Conservation (phyloP, 2,113 vertebrate species). For the Sarotherodon lohbergeri region DNA sequence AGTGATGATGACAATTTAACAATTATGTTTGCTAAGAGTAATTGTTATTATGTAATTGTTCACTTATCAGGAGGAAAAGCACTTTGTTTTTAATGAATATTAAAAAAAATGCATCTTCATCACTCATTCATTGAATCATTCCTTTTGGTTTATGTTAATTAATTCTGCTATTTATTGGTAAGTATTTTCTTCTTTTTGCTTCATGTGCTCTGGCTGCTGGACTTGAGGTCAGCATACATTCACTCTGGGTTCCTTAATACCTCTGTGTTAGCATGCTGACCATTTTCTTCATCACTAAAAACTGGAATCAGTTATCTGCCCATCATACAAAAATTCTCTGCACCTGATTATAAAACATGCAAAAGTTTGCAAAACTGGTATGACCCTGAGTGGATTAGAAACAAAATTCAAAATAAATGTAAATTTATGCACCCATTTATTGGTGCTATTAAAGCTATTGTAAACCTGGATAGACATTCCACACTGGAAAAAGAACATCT, state of each 20-base stretch:
- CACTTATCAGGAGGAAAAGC: neutral
- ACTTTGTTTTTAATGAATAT: neutral
- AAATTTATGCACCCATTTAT: too few relatives aligned
- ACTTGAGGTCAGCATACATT: neutral
- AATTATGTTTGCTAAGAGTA: neutral
- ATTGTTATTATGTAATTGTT: neutral
- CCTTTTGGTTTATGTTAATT: neutral
- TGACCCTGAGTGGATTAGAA: too few relatives aligned
- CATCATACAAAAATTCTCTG: neutral
- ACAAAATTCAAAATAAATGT: too few relatives aligned
- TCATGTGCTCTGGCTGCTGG: neutral
- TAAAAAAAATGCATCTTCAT: neutral
- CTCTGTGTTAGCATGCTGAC: neutral
- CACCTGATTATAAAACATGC: neutral
- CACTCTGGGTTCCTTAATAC: neutral
- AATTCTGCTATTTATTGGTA: neutral
- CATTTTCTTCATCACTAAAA: neutral
- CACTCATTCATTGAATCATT: too few relatives aligned
- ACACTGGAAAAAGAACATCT: too few relatives aligned
- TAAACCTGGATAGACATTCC: too few relatives aligned
- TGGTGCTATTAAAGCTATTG: too few relatives aligned
- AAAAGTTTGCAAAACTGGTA: neutral
- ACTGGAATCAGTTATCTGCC: neutral
- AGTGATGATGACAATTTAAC: neutral
- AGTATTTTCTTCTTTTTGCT: neutral